Base-by-base conservation (phyloP, 2,113 vertebrate species). In the Nannobrachium achirus region DNA sequence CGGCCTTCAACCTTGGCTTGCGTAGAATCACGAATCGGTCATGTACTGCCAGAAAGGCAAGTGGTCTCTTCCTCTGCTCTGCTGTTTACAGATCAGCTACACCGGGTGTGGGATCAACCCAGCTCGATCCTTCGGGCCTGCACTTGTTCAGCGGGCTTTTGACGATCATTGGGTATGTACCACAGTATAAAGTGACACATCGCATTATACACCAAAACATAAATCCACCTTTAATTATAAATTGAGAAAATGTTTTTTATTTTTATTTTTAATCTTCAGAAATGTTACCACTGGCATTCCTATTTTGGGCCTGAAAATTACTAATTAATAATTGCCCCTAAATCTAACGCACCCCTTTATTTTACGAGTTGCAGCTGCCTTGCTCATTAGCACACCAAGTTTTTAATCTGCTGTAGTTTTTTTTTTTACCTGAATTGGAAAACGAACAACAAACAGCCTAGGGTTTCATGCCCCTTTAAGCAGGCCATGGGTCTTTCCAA, bases 101-200 rank as follows among this genome's bases (percentile, higher is more conserved):
- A 95, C 96, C 0, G 95, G 95, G 40, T 96, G 94, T 5, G 86
- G 94, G 0, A 94, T 96, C 39, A 98, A 95, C 78, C 94, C 95
- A 0, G 94, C 95, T 19, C 85, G 91, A 19, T 95, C 95, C 13
- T 94, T 96, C 0, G 95, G 94, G 39, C 93, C 94, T 0, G 93
- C 95, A 0, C 51, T 95, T 51, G 83, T 95, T 38, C 79, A 84
- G 1, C 66, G 78, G 33, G 82, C 91, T 57, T 97, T 95, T 74
- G 75, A 71, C 10, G 70, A 95, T 58, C 95, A 96, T 57, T 96
- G 94, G 95, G 94, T 95, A 50, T 15, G 61, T 70, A 56, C 25
- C 25, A 33, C 25, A 33, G 25, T 33, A 33, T 33, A 33, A 33
- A 33, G 25, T 33, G 25, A 33, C 25, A 33, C 25, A 33, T 33